These are phyloP conservation scores for Pangasius larnaudii DNA, from an alignment of 2,797 vertebrate species.

Conservation along the genomic window DNA sequence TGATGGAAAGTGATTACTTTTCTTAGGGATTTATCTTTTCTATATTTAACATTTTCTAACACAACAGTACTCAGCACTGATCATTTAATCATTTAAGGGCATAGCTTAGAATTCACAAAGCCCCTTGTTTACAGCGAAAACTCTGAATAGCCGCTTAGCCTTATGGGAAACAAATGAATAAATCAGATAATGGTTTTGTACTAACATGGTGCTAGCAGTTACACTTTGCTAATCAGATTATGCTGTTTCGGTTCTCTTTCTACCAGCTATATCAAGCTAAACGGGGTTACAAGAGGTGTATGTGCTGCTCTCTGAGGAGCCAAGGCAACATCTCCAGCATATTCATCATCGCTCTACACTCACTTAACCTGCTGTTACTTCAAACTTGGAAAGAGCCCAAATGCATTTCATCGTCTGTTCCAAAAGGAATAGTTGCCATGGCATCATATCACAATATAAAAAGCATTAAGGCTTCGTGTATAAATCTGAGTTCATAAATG, in stretches of 20 bases:
- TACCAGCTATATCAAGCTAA: neutral
- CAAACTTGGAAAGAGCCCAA: neutral
- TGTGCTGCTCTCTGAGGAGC: neutral
- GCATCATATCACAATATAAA: neutral
- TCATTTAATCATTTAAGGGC: slow-evolving; percentile 9
- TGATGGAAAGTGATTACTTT: slow-evolving; percentile 21
- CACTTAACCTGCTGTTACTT: slow-evolving; percentile 18
- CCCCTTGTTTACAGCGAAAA: neutral
- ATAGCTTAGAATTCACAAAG: neutral
- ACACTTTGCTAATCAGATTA: slow-evolving; percentile 18
- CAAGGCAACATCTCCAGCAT: neutral
- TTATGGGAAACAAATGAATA: neutral
- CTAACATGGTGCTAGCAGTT: slow-evolving; percentile 12
- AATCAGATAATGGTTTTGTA: slow-evolving; percentile 34
- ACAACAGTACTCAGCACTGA: neutral
- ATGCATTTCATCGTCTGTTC: neutral
- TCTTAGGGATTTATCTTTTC: slow-evolving; percentile 9
- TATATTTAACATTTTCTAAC: slow-evolving; percentile 26
- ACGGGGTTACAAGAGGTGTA: neutral
- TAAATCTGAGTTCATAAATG: neutral
- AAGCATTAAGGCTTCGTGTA: neutral
- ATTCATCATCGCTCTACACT: neutral
- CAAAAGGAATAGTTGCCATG: neutral
- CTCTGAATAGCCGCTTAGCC: slow-evolving; percentile 7
- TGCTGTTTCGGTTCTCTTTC: neutral